Conservation (phyloP, 2,888 invertebrate genomes). For the Andrena haemorrhoa region DNA sequence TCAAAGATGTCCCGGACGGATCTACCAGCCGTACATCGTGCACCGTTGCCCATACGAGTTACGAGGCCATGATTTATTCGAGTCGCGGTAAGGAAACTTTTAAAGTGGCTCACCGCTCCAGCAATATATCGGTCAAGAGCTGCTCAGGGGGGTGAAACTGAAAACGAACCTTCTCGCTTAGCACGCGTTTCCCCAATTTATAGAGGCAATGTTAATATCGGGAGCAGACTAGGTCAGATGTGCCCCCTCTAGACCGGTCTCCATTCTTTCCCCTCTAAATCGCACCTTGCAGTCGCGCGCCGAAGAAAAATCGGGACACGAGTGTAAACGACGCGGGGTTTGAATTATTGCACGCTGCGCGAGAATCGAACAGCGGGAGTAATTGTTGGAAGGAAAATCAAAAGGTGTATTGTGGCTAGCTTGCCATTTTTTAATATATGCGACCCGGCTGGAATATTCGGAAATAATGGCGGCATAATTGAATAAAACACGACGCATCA, state of each 20-base stretch:
- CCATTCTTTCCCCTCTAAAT: background rate
- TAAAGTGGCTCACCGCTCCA: conserved; percentile 58
- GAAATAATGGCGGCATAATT: conserved; percentile 37
- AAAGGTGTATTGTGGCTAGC: too few relatives aligned
- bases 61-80: conserved; percentile 62
- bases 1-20: conserved; percentile 59
- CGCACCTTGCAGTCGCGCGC: background rate
- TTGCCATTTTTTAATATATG: background rate
- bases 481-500: conserved; percentile 22
- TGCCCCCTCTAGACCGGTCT: background rate
- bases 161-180: conserved; percentile 14
- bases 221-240: background rate
- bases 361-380: too few relatives aligned
- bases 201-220: conserved; percentile 6
- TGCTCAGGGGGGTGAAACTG: background rate
- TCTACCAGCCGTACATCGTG: conserved; percentile 48
- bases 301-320: background rate
- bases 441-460: background rate
- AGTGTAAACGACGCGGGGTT: background rate
- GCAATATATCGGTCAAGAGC: conserved; percentile 56
- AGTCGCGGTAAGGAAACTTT: conserved; percentile 55
- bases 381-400: too few relatives aligned
- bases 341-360: too few relatives aligned
- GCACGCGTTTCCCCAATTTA: conserved; percentile 19
- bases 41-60: conserved; percentile 56